These are phyloP conservation scores for Gallinago media DNA, from an alignment of 2,113 vertebrate species.

Conservation along the genomic window DNA sequence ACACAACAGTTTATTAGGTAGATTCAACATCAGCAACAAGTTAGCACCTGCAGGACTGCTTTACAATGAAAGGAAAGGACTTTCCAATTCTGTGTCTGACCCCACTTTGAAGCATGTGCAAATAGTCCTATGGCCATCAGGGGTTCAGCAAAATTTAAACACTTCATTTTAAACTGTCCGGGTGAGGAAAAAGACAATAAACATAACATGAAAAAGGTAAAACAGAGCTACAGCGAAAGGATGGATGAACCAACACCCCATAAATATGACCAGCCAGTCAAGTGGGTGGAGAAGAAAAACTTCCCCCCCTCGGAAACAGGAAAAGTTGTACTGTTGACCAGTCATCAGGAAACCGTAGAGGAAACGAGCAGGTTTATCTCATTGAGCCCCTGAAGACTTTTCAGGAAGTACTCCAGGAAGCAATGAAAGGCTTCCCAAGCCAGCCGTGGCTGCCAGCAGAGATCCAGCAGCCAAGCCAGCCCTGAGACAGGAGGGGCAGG, in stretches of 20 bases:
- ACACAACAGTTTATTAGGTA: not conserved
- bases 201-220: not conserved
- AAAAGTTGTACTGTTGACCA: not conserved
- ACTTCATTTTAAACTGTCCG: not conserved
- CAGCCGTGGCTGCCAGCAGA: not conserved
- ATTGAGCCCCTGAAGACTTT: slow-evolving; percentile 18
- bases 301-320: not conserved
- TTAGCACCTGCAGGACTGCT: not conserved
- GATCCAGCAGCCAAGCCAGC: not conserved
- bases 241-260: accelerated
- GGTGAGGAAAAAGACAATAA: not conserved
- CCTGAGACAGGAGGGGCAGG: not conserved
- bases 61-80: not conserved
- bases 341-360: slow-evolving; percentile 48
- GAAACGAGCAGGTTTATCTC: slow-evolving; percentile 39
- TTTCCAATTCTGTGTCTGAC: not conserved
- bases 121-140: not conserved
- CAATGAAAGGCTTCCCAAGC: slow-evolving; percentile 56
- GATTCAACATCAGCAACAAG: not conserved
- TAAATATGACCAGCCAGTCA: not conserved
- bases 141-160: not conserved
- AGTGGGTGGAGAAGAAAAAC: not conserved
- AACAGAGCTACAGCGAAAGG: not conserved
- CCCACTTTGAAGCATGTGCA: not conserved
- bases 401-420: slow-evolving; percentile 63